Base-by-base conservation (phyloP, 2,113 vertebrate species). In the Microtus montanus region DNA sequence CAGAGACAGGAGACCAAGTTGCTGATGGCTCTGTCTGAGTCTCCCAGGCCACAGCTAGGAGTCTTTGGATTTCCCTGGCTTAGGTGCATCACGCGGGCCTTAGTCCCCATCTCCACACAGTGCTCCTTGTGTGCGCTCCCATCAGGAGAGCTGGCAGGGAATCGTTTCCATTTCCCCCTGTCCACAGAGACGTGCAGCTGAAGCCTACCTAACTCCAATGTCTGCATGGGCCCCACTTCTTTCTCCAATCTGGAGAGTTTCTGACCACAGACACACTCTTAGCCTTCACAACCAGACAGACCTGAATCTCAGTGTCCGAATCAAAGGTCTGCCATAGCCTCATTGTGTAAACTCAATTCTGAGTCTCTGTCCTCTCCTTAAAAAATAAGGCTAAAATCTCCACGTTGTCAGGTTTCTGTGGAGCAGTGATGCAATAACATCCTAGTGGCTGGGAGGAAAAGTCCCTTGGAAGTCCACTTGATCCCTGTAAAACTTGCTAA, bases 21-120 rank as follows among this genome's bases (percentile, higher is more conserved):
- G 3, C 82, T 47, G 83, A 85, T 33, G 61, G 47, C n/a, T 85
- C 35, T 82, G 11, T 61, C 54, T 61, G 35, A 61, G 58, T 12
- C 79, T 49, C 8, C 38, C 68, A 70, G 41, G 14, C 10, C n/a
- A 13, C 17, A 2, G 26, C 24, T 3, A 10, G 13, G 13, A 5
- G 41, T 61, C 35, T 38, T 24, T 15, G 35, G 22, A 1, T 13
- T 26, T 38, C 88, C n/a, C n/a, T 58, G 73, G 24, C 44, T 38
- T 52, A 44, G 63, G 30, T 68, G 54, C 20, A 0, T 33, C 70
- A 5, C 8, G 1, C 19, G 33, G 8, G 12, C 8, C 2, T 26
- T 54, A 7, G 15, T 70, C 52, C 8, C 38, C 8, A 2, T 33
- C 70, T 5, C 61, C 71, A 20, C 0, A 0, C 4, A 5, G 14